phyloP scores from a whole-genome alignment of 1,140 invertebrate genomes.

The Meteorus sp. region DNA sequence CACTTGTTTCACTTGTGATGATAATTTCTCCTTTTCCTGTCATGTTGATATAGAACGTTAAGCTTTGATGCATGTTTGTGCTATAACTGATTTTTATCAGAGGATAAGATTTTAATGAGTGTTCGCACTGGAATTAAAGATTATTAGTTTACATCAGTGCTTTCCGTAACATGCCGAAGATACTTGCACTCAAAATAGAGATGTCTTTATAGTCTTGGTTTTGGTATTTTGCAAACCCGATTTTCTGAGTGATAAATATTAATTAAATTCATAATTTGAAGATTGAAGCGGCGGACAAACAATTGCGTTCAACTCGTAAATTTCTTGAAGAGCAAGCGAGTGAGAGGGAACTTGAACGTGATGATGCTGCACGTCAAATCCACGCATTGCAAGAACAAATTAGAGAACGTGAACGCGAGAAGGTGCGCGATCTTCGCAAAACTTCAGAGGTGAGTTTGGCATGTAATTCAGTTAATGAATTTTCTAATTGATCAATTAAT shows the following conservation, averaged over 20 bases:
- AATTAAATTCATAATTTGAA: slow-evolving; percentile 42
- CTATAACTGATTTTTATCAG: no score
- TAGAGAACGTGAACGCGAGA: slow-evolving; percentile 65
- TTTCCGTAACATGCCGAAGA: no score
- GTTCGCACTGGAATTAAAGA: no score
- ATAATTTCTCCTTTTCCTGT: no score
- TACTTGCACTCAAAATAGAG: neutral
- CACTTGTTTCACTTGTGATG: no score
- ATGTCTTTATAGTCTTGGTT: neutral
- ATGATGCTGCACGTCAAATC: slow-evolving; percentile 71
- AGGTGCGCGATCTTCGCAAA: slow-evolving; percentile 53
- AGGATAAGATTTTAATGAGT: no score
- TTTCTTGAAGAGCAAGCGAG: slow-evolving; percentile 80
- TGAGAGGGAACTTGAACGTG: slow-evolving; percentile 77
- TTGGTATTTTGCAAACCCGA: no score
- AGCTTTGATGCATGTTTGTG: no score
- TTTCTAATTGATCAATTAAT: neutral
- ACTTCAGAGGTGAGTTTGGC: slow-evolving; percentile 48
- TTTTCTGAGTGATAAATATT: slow-evolving; percentile 2
- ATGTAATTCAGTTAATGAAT: neutral
- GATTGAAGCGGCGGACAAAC: slow-evolving; percentile 80
- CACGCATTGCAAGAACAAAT: slow-evolving; percentile 64
- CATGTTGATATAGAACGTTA: no score
- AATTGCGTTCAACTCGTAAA: slow-evolving; percentile 69
- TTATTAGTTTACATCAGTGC: no score